A percentile compares a stretch with the other conserved stretches of the same genome.
These are phyloP conservation scores for Ictalurus punctatus DNA, from an alignment of 2,113 vertebrate genomes.

Conservation along the genomic window DNA sequence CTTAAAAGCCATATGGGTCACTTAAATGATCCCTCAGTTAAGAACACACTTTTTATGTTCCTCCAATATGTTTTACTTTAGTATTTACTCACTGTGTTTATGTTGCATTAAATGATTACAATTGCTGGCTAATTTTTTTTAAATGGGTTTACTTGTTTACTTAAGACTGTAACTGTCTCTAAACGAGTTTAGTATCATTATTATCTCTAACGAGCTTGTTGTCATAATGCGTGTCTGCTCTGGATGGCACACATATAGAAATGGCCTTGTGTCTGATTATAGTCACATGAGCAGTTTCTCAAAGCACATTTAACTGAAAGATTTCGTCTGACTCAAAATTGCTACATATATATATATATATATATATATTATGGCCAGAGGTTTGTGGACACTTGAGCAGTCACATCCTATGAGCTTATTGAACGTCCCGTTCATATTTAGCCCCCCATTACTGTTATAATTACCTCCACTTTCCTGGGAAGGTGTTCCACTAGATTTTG, in stretches of 20 bases:
- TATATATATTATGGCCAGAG: not conserved
- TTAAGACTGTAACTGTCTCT: not conserved
- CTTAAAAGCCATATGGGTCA: not conserved
- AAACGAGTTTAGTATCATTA: not conserved
- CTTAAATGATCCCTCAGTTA: constrained; percentile 2
- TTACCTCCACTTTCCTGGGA: not conserved
- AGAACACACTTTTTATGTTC: not conserved
- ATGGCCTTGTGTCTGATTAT: not conserved
- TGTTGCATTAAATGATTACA: not conserved
- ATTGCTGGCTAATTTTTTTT: not conserved
- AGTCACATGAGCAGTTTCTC: not conserved
- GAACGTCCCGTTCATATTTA: no score
- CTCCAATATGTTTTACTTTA: not conserved
- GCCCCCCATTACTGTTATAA: not conserved
- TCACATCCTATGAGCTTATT: not conserved
- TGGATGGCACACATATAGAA: not conserved
- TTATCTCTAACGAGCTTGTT: not conserved
- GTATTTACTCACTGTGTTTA: not conserved
- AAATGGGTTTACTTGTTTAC: not conserved
- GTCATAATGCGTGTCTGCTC: not conserved
- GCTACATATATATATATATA: not conserved
- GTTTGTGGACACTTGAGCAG: not conserved
- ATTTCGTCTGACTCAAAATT: not conserved
- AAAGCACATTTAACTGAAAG: not conserved
- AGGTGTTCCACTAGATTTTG: not conserved